Evolutionary conservation across 2,113 vertebrate genomes (phyloP), one percentile per base, ranked within the genome.

Genomic region (Varanus komodoensis): DNA sequence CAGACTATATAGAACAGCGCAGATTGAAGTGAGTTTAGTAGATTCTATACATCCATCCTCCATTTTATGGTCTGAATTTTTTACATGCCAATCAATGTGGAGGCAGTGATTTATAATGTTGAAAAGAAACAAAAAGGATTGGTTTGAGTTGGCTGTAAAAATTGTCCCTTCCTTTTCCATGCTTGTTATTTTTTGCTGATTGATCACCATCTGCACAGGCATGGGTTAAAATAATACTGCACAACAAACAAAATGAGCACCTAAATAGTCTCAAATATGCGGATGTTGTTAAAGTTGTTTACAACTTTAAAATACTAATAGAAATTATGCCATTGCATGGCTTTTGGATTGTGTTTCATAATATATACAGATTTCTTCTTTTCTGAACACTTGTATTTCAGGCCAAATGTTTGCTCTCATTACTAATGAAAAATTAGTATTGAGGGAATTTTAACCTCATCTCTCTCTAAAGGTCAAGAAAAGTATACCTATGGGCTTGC

Each of bases 331-430:
- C 3, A 5, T 17, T 38, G 44, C 73, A 34, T 21, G 21, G 2
- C 21, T 89, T 57, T 89, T 85, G 29, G 89, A 81, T 1, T 78
- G 87, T 84, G 7, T 81, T 86, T 81, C 71, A 80, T 1, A 38
- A 83, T 88, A 61, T 1, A 1, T 64, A 75, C 77, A 9, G 3
- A 19, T 29, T 25, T 80, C 82, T 3, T 52, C 52, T 86, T n/a
- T 32, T 89, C 38, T 81, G 80, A 80, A 0, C 2, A 29, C 29
- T 64, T 74, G 54, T 8, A 29, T 61, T 3, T 67, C 1, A 74
- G 12, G 74, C 88, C 32, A 91, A 89, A 78, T 17, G 17, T 23
- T 44, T 88, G 80, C 34, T 86, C 6, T 34, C 3, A 75, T 1
- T 7, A 0, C 12, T 74, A 14, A 1, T 9, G 5, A 27, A 23